These are phyloP conservation scores for Microcebus jonahi DNA, from an alignment of 2,113 vertebrate species.

Conservation along the genomic window DNA sequence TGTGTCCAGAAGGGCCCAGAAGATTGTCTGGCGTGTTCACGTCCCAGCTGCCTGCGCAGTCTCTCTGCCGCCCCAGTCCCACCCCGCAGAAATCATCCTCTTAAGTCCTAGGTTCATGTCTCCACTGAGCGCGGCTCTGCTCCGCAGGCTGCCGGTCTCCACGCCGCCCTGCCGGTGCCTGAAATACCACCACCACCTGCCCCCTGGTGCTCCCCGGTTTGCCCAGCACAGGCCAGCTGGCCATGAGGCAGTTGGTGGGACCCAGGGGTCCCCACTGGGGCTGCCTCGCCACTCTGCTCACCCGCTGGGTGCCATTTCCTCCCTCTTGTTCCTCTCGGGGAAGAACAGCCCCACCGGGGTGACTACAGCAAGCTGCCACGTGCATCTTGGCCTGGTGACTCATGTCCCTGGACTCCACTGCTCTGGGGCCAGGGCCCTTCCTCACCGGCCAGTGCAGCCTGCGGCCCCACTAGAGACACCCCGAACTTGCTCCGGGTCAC, in stretches of 20 bases:
- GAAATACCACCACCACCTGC: fast-evolving
- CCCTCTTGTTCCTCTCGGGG: background rate
- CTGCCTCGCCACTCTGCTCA: background rate
- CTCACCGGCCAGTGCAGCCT: background rate
- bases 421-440: background rate
- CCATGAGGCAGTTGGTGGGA: background rate
- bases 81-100: fast-evolving
- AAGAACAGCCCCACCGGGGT: background rate
- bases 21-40: background rate
- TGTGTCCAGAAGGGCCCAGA: background rate
- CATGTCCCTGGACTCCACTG: background rate
- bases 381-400: no score
- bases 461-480: background rate
- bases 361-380: background rate
- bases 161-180: background rate
- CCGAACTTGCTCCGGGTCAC: background rate
- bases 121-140: background rate
- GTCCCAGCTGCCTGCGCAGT: background rate
- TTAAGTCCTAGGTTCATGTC: fast-evolving
- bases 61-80: background rate
- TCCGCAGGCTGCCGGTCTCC: no score
- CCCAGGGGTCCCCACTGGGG: background rate
- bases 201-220: fast-evolving
- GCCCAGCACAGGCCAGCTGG: background rate
- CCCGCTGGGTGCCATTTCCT: background rate